Percentiles rank a stretch among this genome's conserved stretches.
These are phyloP conservation scores for Xiphias gladius DNA, from an alignment of 2,113 vertebrate genomes.

Conservation along the genomic window DNA sequence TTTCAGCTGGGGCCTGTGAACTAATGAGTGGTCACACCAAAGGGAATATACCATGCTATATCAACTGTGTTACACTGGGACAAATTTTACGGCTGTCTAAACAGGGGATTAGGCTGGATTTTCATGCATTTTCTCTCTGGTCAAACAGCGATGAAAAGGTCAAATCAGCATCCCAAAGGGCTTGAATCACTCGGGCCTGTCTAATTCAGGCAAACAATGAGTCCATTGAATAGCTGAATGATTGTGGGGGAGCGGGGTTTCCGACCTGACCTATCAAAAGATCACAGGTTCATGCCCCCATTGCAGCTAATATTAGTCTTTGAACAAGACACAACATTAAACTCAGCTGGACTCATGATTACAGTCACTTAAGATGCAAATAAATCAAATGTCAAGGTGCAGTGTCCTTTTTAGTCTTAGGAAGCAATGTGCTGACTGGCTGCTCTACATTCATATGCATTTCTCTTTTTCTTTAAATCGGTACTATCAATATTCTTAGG, in stretches of 20 bases:
- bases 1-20: conserved; percentile 10
- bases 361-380: too few species aligned
- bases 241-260: background rate
- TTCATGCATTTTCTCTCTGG: background rate
- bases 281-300: background rate
- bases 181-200: background rate
- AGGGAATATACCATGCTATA: background rate
- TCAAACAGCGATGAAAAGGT: conserved; percentile 9
- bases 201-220: background rate
- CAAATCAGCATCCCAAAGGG: conserved; percentile 16
- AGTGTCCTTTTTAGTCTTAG: background rate
- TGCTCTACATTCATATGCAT: too few species aligned
- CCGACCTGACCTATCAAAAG: background rate
- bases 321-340: too few species aligned
- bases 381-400: too few species aligned
- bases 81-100: background rate
- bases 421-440: too few species aligned
- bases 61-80: background rate
- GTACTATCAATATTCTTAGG: background rate
- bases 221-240: background rate
- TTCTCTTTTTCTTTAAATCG: too few species aligned
- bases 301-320: background rate
- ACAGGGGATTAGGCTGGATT: background rate
- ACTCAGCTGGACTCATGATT: too few species aligned
- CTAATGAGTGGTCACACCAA: background rate